Base-by-base conservation (phyloP, 2,113 vertebrate genomes). In the Murina feae region DNA sequence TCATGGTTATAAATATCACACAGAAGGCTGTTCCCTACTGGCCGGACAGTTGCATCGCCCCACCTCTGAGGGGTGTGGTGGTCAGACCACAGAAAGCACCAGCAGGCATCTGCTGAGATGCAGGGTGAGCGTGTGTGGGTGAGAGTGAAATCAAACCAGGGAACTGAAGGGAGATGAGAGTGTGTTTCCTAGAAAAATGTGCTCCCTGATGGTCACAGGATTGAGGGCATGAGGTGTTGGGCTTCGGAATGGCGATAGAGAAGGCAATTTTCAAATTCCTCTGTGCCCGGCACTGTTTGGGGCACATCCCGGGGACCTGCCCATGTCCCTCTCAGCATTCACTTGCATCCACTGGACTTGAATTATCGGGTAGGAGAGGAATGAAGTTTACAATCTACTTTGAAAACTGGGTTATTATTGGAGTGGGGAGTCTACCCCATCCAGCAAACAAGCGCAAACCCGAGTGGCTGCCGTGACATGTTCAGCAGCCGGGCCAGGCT, bases 1-100 rank as follows among this genome's bases (percentile, higher is more conserved):
- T 97, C 86, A 86, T 89, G 63, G 87, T 65, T 93, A 84, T 97
- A 97, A 97, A 96, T 96, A 96, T 71, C 75, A n/a, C 60, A 42
- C 49, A 86, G 85, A 88, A 94, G 88, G 63, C 35, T 39, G 21
- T 96, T 96, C 74, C 85, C 85, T 58, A 53, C 23, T 63, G 87
- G 58, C 72, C 79, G 47, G 30, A 68, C 89, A 96, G 90, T n/a
- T 49, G 44, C 74, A n/a, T 88, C n/a, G 68, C 72, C 72, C 93
- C 84, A 71, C 63, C 68, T 90, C 60, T 51, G 58, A 60, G 0
- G 8, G 65, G 39, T 32, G 72, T 87, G 44, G 63, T 37, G 90
- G n/a, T 18, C 49, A 89, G 5, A 17, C 32, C 81, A 82, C 7
- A 63, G 58, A 74, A 87, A 69, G 39, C 9, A 87, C 65, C 71